Evolutionary conservation across 2,113 vertebrate genomes (phyloP).

Genomic region (Macroglossus sobrinus): DNA sequence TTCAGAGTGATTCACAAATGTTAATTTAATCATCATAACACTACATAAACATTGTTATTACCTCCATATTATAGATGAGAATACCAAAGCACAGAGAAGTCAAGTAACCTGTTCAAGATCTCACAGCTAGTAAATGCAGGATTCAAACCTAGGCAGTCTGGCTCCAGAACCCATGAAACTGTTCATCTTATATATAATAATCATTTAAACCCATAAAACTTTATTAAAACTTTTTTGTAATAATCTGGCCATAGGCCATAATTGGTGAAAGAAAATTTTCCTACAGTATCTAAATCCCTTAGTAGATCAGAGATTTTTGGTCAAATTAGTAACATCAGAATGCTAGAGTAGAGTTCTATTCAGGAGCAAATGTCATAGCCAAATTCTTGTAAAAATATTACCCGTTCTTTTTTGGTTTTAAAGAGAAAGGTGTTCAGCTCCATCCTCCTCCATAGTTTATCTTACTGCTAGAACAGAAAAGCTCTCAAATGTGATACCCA

Average conservation of each 20-base stretch:
- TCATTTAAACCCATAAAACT: neutral
- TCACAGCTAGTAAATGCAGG: neutral
- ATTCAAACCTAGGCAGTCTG: neutral
- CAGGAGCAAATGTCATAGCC: neutral
- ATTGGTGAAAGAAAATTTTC: neutral
- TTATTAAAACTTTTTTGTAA: conserved; percentile 18
- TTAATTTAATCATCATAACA: neutral
- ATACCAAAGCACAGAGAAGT: neutral
- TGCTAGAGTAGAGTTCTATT: neutral
- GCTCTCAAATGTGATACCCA: neutral
- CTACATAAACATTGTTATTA: neutral
- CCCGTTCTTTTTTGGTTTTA: neutral
- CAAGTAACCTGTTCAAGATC: neutral
- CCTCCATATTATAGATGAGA: conserved; percentile 1
- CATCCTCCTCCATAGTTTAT: neutral
- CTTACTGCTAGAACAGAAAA: neutral
- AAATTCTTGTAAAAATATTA: neutral
- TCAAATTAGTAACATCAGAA: conserved; percentile 7
- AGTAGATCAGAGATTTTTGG: neutral
- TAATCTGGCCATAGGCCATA: neutral
- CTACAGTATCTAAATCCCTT: neutral
- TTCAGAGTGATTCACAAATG: neutral
- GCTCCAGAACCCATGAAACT: neutral
- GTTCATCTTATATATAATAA: neutral
- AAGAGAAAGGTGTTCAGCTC: neutral